Base-by-base conservation (phyloP, 2,113 vertebrate species). In the Caracal caracal region DNA sequence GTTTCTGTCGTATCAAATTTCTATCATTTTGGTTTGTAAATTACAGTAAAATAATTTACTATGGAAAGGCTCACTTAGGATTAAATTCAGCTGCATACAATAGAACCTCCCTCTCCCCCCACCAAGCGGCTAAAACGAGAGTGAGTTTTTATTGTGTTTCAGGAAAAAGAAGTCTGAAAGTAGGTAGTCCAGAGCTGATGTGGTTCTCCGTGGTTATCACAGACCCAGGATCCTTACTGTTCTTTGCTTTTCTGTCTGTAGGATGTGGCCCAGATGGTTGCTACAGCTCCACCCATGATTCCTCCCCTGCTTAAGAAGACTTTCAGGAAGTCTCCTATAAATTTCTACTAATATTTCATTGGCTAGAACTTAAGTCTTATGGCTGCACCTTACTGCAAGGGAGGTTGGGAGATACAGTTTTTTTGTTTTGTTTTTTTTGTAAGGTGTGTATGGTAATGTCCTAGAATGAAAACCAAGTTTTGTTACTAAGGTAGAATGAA, bases 21-120 rank as follows among this genome's bases (percentile, higher is more conserved):
- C 53, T 56, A 7, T 56, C 56, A 61, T 75, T 89, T 91, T 81
- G 37, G 92, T 93, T 88, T 87, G 35, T 86, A 90, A 93, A 33
- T 85, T 89, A 88, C 5, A n/a, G 6, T 87, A 49, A 89, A 88
- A 47, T 93, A 79, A 68, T 91, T 97, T 78, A 43, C 40, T 79
- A 1, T 94, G 75, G 56, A 88, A 81, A 49, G 43, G 73, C 84
- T 49, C 78, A 65, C 17, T 96, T 88, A 90, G 37, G 20, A 90
- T 87, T 94, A 90, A 80, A 6, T 88, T 95, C 47, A 71, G 37
- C 66, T 93, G 20, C 35, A 22, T 49, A 5, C 49, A 95, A 20
- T 33, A 63, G 65, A 65, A 83, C 7, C 24, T 10, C 8, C 3
- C 8, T 12, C 7, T 6, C 5, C 16, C 17, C 43, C n/a, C 15